Evolutionary conservation across 2,888 invertebrate genomes (phyloP), one percentile per base, ranked within the genome.

Genomic region (Hemaris fuciformis): DNA sequence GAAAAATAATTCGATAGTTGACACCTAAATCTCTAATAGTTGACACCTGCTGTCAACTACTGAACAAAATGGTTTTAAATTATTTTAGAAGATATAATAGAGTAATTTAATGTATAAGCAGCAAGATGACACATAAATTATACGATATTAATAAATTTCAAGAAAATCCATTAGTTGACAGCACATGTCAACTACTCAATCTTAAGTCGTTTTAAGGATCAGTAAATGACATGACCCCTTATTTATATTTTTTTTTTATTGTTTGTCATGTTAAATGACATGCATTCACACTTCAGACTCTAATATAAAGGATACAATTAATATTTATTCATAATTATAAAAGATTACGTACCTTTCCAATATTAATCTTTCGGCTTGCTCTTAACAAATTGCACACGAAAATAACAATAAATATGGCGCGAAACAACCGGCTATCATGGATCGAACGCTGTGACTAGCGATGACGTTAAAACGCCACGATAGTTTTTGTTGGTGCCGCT

Each of bases 101-200:
- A n/a, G n/a, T n/a, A n/a, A n/a, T n/a, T n/a, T n/a, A n/a, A n/a
- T n/a, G n/a, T n/a, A n/a, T n/a, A n/a, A n/a, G n/a, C n/a, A n/a
- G n/a, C n/a, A n/a, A n/a, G n/a, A n/a, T n/a, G n/a, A n/a, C n/a
- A 41, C 48, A 56, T 25, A 56, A 61, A 57, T 56, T 15, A 57
- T 15, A 41, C 43, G 18, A 13, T 61, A 56, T 57, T 57, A 57
- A 27, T 41, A 57, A 57, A 57, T 57, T 57, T 34, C 15, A 57
- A 18, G n/a, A 57, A 61, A 61, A 61, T 61, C 61, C 61, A 56
- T 53, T 13, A 61, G 61, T 61, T 61, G 61, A 56, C 61, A 61
- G 4, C 61, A 43, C 57, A 60, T 60, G 60, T 61, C 61, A 57
- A 61, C 57, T 61, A 61, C 61, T 61, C 61, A 61, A 61, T 13